Percentiles rank a stretch among this genome's conserved stretches.
These are phyloP conservation scores for Deroptyus accipitrinus DNA, from an alignment of 2,113 vertebrate genomes.

Conservation along the genomic window DNA sequence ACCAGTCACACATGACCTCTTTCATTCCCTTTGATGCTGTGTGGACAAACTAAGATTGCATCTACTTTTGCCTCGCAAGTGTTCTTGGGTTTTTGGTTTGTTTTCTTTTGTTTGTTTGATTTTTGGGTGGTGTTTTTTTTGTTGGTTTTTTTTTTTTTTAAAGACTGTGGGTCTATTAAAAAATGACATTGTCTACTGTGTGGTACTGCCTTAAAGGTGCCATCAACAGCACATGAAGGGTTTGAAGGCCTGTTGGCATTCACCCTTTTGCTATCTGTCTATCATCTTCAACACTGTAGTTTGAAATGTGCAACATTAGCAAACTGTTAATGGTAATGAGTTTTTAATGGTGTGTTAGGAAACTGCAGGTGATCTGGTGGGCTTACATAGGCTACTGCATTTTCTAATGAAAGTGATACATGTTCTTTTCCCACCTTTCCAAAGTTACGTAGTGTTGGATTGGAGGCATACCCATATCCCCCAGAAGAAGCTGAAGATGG, in stretches of 20 bases:
- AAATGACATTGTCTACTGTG: neutral
- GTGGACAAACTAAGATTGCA: neutral
- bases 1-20: accelerated
- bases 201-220: neutral
- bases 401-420: neutral
- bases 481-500: constrained; percentile 52
- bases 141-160: neutral
- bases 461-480: constrained; percentile 76
- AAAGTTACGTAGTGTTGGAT: constrained; percentile 76
- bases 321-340: neutral
- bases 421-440: neutral
- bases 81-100: neutral
- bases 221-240: neutral
- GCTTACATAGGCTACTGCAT: neutral
- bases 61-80: neutral
- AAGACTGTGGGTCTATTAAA: neutral
- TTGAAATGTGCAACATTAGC: neutral
- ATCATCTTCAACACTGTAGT: neutral
- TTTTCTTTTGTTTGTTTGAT: neutral
- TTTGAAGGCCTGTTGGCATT: accelerated
- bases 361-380: neutral
- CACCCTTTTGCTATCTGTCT: neutral
- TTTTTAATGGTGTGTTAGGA: neutral
- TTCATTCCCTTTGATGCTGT: neutral
- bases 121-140: neutral